Evolutionary conservation across 2,113 vertebrate species (phyloP).

Genomic region (Centropristis striata): DNA sequence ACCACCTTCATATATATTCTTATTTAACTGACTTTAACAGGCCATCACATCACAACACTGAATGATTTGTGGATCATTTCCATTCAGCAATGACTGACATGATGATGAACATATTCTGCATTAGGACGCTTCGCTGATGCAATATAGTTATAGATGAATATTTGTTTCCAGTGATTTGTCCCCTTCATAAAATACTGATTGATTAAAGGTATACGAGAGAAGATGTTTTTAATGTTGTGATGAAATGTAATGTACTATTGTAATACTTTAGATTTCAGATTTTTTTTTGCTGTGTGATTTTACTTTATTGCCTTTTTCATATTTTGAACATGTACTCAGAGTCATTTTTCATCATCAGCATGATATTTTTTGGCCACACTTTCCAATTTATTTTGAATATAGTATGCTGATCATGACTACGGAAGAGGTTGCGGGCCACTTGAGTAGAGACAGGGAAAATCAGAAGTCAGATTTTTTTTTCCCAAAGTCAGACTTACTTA

Average conservation of each 20-base stretch:
- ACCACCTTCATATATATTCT: background rate
- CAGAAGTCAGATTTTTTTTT: too few species aligned
- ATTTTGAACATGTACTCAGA: background rate
- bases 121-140: background rate
- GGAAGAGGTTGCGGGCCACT: too few species aligned
- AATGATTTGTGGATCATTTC: slow-evolving; percentile 7
- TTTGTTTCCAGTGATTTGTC: background rate
- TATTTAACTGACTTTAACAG: background rate
- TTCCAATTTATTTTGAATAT: background rate
- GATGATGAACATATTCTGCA: background rate
- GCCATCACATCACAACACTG: background rate
- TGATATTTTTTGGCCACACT: background rate
- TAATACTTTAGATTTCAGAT: slow-evolving; percentile 16
- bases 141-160: background rate
- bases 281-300: slow-evolving; percentile 4
- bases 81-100: background rate
- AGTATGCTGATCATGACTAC: background rate
- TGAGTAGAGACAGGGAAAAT: too few species aligned
- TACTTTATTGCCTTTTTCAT: background rate
- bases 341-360: background rate
- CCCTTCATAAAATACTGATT: background rate
- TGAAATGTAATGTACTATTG: slow-evolving; percentile 17
- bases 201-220: background rate
- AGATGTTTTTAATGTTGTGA: background rate
- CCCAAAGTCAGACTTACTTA: too few species aligned